Evolutionary conservation across 2,888 invertebrate genomes (phyloP).

Genomic region (Latheticus oryzae): DNA sequence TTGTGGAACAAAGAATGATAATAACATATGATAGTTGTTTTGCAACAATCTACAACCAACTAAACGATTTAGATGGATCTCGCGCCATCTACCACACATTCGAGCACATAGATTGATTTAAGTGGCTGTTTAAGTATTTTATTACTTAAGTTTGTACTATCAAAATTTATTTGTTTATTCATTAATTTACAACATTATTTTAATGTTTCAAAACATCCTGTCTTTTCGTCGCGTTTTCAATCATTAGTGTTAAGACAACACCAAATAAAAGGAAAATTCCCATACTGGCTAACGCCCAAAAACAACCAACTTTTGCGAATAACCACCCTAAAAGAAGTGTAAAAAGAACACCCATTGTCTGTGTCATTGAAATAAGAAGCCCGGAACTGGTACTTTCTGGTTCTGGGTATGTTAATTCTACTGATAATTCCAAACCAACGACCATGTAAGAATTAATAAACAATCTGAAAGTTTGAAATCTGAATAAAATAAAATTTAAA

Average conservation of each 20-base stretch:
- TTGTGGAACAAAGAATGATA: conserved; percentile 27
- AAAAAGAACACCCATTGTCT: conserved; percentile 47
- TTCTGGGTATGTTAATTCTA: conserved; percentile 51
- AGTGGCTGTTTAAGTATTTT: too few species aligned
- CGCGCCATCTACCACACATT: too few species aligned
- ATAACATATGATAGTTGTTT: conserved; percentile 30
- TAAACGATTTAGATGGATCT: too few species aligned
- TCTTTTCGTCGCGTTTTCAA: conserved; percentile 50
- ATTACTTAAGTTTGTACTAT: too few species aligned
- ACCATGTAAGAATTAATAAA: conserved; percentile 50
- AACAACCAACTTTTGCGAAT: conserved; percentile 47
- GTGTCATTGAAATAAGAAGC: conserved; percentile 49
- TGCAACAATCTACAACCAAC: conserved; percentile 69
- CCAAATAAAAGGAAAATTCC: conserved; percentile 48
- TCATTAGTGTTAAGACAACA: conserved; percentile 48
- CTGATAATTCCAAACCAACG: conserved; percentile 51
- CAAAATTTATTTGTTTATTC: too few species aligned
- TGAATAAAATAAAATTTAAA: neutral
- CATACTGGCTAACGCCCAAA: conserved; percentile 52
- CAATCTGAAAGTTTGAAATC: conserved; percentile 41
- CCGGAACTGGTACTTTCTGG: conserved; percentile 51
- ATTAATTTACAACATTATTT: too few species aligned
- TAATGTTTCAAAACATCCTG: conserved; percentile 48
- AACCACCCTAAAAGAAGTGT: conserved; percentile 47
- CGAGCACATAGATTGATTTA: too few species aligned